phyloP scores from a whole-genome alignment of 1,140 invertebrate species.

The Lordiphosa mommai region DNA sequence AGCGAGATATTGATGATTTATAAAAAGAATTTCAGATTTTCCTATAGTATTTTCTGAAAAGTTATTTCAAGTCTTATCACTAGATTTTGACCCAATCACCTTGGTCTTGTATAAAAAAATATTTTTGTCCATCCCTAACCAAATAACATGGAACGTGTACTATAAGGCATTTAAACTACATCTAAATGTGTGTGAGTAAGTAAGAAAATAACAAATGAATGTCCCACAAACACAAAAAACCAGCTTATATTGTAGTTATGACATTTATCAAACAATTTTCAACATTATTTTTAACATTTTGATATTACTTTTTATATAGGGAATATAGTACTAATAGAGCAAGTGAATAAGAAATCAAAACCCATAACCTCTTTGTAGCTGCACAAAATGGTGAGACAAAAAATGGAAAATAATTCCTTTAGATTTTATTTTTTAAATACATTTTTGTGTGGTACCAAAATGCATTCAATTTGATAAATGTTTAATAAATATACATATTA shows the following conservation, averaged over 20 bases:
- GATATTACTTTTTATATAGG: slow-evolving; percentile 60
- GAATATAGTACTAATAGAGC: slow-evolving; percentile 22
- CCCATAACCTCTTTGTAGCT: slow-evolving; percentile 18
- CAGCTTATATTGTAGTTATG: slow-evolving; percentile 25
- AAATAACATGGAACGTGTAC: too few relatives aligned
- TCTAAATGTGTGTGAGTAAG: slow-evolving; percentile 8
- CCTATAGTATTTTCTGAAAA: too few relatives aligned
- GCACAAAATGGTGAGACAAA: slow-evolving; percentile 24
- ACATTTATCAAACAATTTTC: slow-evolving; percentile 23
- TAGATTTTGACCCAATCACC: too few relatives aligned
- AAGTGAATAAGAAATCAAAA: neutral
- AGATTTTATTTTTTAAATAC: slow-evolving; percentile 57
- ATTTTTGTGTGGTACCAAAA: slow-evolving; percentile 61
- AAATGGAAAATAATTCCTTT: slow-evolving; percentile 11
- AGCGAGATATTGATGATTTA: too few relatives aligned
- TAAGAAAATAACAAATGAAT: slow-evolving; percentile 19
- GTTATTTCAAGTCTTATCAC: too few relatives aligned
- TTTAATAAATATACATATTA: slow-evolving; percentile 40
- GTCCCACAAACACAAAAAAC: slow-evolving; percentile 45
- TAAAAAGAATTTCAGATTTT: too few relatives aligned
- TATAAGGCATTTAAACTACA: neutral
- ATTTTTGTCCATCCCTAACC: too few relatives aligned
- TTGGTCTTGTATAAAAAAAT: too few relatives aligned
- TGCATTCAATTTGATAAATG: slow-evolving; percentile 68
- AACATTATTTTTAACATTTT: slow-evolving; percentile 59